Evolutionary conservation across 2,888 invertebrate species (phyloP), one percentile per base, ranked within the genome.

Genomic region (Amiota communis): DNA sequence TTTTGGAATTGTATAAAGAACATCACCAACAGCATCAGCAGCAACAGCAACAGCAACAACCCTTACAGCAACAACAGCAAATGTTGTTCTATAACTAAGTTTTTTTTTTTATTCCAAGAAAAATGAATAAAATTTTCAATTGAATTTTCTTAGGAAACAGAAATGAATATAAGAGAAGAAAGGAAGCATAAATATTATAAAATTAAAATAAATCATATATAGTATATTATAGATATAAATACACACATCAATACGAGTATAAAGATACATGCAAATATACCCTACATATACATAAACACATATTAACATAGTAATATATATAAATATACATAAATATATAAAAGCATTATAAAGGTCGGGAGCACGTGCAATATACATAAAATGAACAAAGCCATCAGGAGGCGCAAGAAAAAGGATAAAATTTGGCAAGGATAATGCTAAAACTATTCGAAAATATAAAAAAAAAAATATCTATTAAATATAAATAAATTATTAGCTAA

Each of bases 1-100:
- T 87, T 81, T 79, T 85, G 78, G 86, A 87, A 79, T 78, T 88
- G 86, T 89, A 89, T 84, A 87, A 87, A 86, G 81, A 82, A 68
- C 76, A 48, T 17, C 56, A 59, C 15, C 67, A 73, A 72, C 69
- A 67, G 61, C 72, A 72, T 8, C 59, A 59, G 4, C 59, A 48
- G 13, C 53, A 61, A 61, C 76, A 15, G 12, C 56, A 57, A 57
- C 76, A 11, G 48, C 56, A 57, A 23, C 59, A 59, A 1, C 59
- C 6, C 11, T 36, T 46, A 61, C 76, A 15, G 12, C 56, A 59
- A 47, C 59, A 70, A 59, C 59, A 68, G 8, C 53, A 61, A 61
- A 17, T 59, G 13, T 17, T 70, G 49, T 61, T 57, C 47, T 49
- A 70, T 59, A 57, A 46, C 13, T 61, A 70, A 70, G 17, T 59